Percentiles rank a stretch among this genome's conserved stretches.
Conservation (phyloP, 30 jellyfish, hydroid and myxozoan genomes). For the Aurelia sp. region DNA sequence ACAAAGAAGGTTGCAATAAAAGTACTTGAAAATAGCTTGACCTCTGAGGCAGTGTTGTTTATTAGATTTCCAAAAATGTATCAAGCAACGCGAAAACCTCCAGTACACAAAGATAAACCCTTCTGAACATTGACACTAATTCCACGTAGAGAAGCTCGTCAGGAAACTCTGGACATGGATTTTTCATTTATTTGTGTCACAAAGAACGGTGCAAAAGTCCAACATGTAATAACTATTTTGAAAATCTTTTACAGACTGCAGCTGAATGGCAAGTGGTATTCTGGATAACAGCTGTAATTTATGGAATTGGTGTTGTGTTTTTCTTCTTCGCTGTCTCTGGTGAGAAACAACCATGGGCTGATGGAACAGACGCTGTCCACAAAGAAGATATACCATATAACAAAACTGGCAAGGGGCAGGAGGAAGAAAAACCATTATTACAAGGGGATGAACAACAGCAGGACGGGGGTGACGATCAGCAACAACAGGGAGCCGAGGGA, state of each 20-base stretch:
- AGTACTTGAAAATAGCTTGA: too few relatives aligned
- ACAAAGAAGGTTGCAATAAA: too few relatives aligned
- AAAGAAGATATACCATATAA: constrained; percentile 72
- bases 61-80: too few relatives aligned
- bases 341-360: constrained; percentile 99
- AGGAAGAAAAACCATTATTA: constrained; percentile 59
- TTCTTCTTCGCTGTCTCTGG: constrained; percentile 95
- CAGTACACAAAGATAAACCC: too few relatives aligned
- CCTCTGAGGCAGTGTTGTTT: too few relatives aligned
- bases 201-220: too few relatives aligned
- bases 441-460: constrained; percentile 21
- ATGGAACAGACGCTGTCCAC: constrained; percentile 63
- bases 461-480: constrained; percentile 32
- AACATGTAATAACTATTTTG: too few relatives aligned
- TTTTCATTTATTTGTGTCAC: too few relatives aligned
- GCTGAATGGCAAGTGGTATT: constrained; percentile 99
- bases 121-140: too few relatives aligned
- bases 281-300: constrained; percentile 96
- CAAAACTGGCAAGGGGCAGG: constrained; percentile 37
- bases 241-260: constrained; percentile 82
- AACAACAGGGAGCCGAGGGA: constrained; percentile 16
- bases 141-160: too few relatives aligned
- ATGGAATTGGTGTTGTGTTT: constrained; percentile 93
- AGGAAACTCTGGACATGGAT: too few relatives aligned
- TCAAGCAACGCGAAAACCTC: too few relatives aligned